Evolutionary conservation across 2,113 vertebrate species (phyloP), one percentile per base, ranked within the genome.

Genomic region (Microcebus murinus): DNA sequence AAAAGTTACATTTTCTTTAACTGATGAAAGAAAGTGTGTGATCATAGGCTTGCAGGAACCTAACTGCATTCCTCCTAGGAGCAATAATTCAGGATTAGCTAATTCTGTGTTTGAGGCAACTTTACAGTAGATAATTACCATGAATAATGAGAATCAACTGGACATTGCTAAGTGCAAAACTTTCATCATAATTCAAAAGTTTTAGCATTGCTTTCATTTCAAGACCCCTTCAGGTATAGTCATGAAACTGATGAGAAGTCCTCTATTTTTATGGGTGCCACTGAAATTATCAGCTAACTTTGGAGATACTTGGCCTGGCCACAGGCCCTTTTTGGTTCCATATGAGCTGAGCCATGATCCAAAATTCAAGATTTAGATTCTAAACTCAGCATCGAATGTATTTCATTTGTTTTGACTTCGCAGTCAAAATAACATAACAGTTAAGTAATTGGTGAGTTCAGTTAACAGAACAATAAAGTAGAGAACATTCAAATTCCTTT

Each of bases 171-270:
- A 59, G 14, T 42, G 6, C 25, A 94, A 82, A 61, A 13, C 18
- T 7, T 63, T 92, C 68, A 87, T 55, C 48, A 27, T 68, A 90
- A 93, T 79, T 84, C 42, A 87, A 31, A 82, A 76, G 31, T 42
- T 90, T 63, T 65, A 90, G 71, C 18, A 61, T 18, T 76, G 39
- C 5, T 89, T 95, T 96, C 25, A 74, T 81, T 74, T 87, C 39
- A 79, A 93, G 10, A 13, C 17, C 23, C 27, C 21, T 68, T 93
- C 45, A 70, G 42, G 25, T 29, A 63, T 0, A 68, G 11, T 31
- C 63, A 81, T 73, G 4, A 4, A 63, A 57, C 8, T 10, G 85
- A 0, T 29, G 50, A 7, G 31, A 65, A 57, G 15, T 13, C 59
- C 23, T 61, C 29, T 42, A 12, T 59, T 31, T n/a, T 63, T 8